Base-by-base conservation (phyloP, 1,140 invertebrate species). In the Dendroctonus valens region DNA sequence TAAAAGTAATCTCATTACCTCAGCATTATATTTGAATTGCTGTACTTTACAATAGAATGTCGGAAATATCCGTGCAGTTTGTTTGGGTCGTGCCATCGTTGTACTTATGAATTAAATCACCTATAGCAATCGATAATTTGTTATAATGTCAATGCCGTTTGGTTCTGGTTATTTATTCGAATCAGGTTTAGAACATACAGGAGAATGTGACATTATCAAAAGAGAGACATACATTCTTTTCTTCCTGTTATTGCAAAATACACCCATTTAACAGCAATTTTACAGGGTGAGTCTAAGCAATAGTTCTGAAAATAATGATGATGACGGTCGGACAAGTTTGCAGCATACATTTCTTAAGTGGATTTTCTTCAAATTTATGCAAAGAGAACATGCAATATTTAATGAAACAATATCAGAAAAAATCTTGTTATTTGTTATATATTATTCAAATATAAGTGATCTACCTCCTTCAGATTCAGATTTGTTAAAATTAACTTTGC, bases 61-160 rank as follows among this genome's bases (percentile, higher is more conserved):
- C 26, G 26, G 26, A 26, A 26, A 26, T 49, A 51, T 15, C 49
- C 53, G 14, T 68, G 66, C 59, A 51, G 60, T 57, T 68, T 63
- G 60, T 58, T 46, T 12, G 40, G 12, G 11, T 11, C 53, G 9
- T 5, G 8, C 6, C n/a, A 58, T 53, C 55, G 55, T 42, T 51
- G 60, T 65, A 54, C 55, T 65, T 68, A 65, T 69, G 60, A 65
- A 69, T 69, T 69, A 65, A 64, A 65, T 65, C 67, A 60, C 54
- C 54, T 59, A 65, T 65, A 65, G 39, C 62, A 59, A 55, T 69
- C 67, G 62, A 65, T 69, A 65, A 69, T 69, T 69, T 69, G 55
- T 65, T 65, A 57, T 66, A 65, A 65, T 49, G 57, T 69, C 63
- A 65, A 59, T 65, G 68, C 58, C 62, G 63, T 65, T 69, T 60